phyloP scores from a whole-genome alignment of 2,888 invertebrate genomes.

The Iselma pallidipennis region DNA sequence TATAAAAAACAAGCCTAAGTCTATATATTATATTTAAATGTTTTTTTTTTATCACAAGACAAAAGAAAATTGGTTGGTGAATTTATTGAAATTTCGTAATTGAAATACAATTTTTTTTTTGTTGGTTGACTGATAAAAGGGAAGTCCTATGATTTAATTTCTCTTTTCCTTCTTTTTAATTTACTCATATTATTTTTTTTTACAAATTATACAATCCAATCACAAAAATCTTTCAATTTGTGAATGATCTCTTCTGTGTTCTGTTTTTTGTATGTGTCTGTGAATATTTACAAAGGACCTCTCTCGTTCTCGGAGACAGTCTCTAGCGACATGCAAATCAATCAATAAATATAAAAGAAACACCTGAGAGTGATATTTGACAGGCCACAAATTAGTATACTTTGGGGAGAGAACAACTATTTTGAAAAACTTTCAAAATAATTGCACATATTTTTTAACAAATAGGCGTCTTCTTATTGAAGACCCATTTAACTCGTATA shows the following conservation, averaged over 20 bases:
- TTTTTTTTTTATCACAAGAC: slow-evolving; percentile 25
- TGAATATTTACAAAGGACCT: slow-evolving; percentile 16
- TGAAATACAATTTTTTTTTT: neutral
- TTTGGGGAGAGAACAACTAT: slow-evolving; percentile 4
- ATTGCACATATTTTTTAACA: slow-evolving; percentile 1
- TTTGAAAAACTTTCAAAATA: neutral
- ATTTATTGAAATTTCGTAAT: neutral
- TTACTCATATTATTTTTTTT: slow-evolving; percentile 28
- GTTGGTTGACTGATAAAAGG: slow-evolving; percentile 25
- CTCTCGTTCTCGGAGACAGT: slow-evolving; percentile 4
- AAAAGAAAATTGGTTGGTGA: slow-evolving; percentile 12
- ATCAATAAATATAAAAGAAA: neutral
- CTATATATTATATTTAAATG: slow-evolving; percentile 15
- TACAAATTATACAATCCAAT: slow-evolving; percentile 42
- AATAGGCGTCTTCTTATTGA: neutral
- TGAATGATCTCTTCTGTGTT: neutral
- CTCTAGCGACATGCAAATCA: slow-evolving; percentile 17
- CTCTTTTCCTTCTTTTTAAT: too few relatives aligned
- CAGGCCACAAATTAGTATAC: slow-evolving; percentile 35
- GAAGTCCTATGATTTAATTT: slow-evolving; percentile 41
- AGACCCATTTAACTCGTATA: slow-evolving; percentile 8
- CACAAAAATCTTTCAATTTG: slow-evolving; percentile 30
- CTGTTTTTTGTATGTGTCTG: too few relatives aligned
- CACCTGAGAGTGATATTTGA: slow-evolving; percentile 33
- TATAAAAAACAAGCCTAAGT: slow-evolving; percentile 19